Percentiles rank a stretch among this genome's conserved stretches.
These are phyloP conservation scores for Ochropleura plecta DNA, from an alignment of 2,888 invertebrate species.

Conservation along the genomic window DNA sequence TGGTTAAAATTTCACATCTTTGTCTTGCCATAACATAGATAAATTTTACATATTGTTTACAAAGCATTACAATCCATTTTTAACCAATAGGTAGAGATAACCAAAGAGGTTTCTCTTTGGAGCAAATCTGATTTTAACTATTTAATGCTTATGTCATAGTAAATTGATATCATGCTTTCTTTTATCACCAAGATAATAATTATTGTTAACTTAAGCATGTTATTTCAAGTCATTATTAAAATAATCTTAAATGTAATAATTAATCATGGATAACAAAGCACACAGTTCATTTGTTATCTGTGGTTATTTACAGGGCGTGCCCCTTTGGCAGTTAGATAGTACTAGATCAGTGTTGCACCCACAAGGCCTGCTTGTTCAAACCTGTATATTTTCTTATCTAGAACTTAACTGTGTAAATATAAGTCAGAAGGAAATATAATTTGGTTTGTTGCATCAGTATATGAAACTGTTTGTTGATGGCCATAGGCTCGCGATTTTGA, in stretches of 20 bases:
- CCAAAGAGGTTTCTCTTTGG: background rate
- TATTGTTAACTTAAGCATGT: background rate
- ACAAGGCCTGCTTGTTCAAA: constrained; percentile 30
- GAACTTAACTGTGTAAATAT: constrained; percentile 5
- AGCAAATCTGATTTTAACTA: background rate
- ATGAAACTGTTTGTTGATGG: background rate
- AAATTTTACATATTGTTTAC: background rate
- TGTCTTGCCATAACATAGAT: background rate
- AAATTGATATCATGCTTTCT: constrained; percentile 2
- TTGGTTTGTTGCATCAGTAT: constrained; percentile 1
- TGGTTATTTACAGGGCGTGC: constrained; percentile 34
- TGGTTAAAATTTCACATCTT: too few relatives aligned
- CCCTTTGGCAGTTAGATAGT: constrained; percentile 21
- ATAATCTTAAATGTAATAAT: constrained; percentile 15
- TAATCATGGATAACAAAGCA: constrained; percentile 29
- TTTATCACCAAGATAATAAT: constrained; percentile 5
- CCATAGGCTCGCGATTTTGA: too few relatives aligned
- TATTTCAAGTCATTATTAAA: constrained; percentile 1
- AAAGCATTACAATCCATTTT: background rate
- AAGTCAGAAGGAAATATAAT: background rate
- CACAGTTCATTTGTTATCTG: constrained; percentile 34
- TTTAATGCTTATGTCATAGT: constrained; percentile 8
- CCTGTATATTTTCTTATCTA: constrained; percentile 29
- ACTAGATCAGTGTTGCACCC: constrained; percentile 12
- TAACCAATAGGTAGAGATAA: too few relatives aligned